phyloP scores from a whole-genome alignment of 2,888 invertebrate genomes.

The Meteorus cinctellus region DNA sequence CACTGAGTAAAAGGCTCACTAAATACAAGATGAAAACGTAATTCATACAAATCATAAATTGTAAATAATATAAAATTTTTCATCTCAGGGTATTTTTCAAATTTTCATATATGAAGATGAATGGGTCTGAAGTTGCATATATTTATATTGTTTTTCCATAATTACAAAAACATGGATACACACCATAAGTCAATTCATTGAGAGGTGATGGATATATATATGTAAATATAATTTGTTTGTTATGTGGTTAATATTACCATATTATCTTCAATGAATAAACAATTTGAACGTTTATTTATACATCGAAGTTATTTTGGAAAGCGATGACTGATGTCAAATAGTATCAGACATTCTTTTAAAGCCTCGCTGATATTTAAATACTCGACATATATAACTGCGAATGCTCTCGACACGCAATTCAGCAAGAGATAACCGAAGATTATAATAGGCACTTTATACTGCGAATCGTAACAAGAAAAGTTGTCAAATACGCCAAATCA shows the following conservation, averaged over 20 bases:
- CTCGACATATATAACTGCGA: slow-evolving; percentile 1
- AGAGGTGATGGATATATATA: neutral
- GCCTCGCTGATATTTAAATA: neutral
- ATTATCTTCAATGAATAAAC: slow-evolving; percentile 15
- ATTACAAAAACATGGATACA: slow-evolving; percentile 37
- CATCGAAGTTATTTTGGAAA: slow-evolving; percentile 20
- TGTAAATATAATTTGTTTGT: neutral
- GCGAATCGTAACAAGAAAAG: neutral
- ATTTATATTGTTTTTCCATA: slow-evolving; percentile 18
- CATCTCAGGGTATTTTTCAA: slow-evolving; percentile 50
- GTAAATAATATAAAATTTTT: slow-evolving; percentile 22
- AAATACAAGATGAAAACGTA: slow-evolving; percentile 50
- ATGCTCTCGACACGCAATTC: slow-evolving; percentile 18
- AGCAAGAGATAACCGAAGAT: slow-evolving; percentile 38
- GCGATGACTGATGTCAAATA: neutral
- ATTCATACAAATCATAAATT: slow-evolving; percentile 38
- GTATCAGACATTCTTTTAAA: neutral
- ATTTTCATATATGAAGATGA: slow-evolving; percentile 7
- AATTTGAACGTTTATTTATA: slow-evolving; percentile 22
- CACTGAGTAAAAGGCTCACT: slow-evolving; percentile 71
- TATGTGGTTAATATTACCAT: slow-evolving; percentile 30
- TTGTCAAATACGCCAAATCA: neutral
- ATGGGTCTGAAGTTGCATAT: neutral
- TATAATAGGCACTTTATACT: slow-evolving; percentile 4
- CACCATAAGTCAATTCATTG: neutral